Evolutionary conservation across 2,113 vertebrate genomes (phyloP).

Genomic region (Osmerus mordax): DNA sequence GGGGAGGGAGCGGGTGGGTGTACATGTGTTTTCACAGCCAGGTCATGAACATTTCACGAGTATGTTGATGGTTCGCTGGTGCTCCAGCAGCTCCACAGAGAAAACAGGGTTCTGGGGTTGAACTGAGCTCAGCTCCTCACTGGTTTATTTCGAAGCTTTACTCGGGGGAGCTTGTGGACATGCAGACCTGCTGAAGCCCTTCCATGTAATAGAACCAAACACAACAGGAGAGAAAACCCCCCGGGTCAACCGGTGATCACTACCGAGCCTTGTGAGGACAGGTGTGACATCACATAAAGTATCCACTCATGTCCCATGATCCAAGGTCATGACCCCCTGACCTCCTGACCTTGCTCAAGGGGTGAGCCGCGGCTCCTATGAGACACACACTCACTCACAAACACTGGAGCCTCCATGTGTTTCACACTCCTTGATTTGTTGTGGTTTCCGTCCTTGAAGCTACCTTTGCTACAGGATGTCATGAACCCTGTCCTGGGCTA

Average conservation of each 20-base stretch:
- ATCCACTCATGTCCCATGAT: constrained; percentile 42
- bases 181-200: background rate
- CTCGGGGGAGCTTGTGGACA: constrained; percentile 20
- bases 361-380: constrained; percentile 29
- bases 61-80: background rate
- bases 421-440: constrained; percentile 33
- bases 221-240: constrained; percentile 16
- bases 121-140: constrained; percentile 2
- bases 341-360: constrained; percentile 7
- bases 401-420: constrained; percentile 19
- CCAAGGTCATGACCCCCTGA: constrained; percentile 13
- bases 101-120: constrained; percentile 10
- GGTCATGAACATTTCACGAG: background rate
- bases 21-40: background rate
- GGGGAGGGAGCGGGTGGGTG: no score
- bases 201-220: constrained; percentile 23
- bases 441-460: background rate
- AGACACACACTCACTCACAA: constrained; percentile 1
- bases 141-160: constrained; percentile 28
- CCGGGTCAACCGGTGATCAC: constrained; percentile 13
- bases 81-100: background rate
- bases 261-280: constrained; percentile 12
- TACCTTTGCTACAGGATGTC: constrained; percentile 31
- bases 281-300: constrained; percentile 38
- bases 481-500: constrained; percentile 5